Evolutionary conservation across 2,113 vertebrate genomes (phyloP).

Genomic region (Pygoscelis antarcticus): DNA sequence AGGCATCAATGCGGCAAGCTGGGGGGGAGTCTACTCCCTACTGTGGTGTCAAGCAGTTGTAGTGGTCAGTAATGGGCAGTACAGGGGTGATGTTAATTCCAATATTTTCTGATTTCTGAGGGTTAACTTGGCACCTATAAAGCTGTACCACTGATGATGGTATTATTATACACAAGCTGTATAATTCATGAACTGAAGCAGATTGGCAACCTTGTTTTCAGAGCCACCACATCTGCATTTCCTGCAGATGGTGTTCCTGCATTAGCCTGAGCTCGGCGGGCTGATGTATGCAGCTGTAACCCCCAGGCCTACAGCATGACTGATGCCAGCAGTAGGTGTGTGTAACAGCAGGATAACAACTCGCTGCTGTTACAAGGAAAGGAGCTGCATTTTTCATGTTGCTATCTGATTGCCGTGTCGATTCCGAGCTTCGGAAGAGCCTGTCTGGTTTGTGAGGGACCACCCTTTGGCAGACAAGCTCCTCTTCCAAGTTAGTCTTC

Average conservation of each 20-base stretch:
- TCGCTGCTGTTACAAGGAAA: neutral
- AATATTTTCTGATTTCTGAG: neutral
- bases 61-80: neutral
- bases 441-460: neutral
- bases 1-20: neutral
- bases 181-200: neutral
- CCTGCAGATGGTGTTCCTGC: neutral
- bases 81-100: neutral
- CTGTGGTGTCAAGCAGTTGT: neutral
- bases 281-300: neutral
- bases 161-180: neutral
- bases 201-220: neutral
- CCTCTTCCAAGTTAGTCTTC: neutral
- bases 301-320: neutral
- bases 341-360: neutral
- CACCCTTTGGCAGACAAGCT: neutral
- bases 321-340: neutral
- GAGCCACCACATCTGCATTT: neutral
- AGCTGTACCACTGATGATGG: accelerated
- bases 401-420: accelerated
- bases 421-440: neutral
- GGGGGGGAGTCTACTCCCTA: neutral
- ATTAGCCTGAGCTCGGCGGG: accelerated
- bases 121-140: neutral
- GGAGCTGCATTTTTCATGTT: neutral